Evolutionary conservation across 2,797 vertebrate species (phyloP).

Genomic region (Vireo griseus): DNA sequence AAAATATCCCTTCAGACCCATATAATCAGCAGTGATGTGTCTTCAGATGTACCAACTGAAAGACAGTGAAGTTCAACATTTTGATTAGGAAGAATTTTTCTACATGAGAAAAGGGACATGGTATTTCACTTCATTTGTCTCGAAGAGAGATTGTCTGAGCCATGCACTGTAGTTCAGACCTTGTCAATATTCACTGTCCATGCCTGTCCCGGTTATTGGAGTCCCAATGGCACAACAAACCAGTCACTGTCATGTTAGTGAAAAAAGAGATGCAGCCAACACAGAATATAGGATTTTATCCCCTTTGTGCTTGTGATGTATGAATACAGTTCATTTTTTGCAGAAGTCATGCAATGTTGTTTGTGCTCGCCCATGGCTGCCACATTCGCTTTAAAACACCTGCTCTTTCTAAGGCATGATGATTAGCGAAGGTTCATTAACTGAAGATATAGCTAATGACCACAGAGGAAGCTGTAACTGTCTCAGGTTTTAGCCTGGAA

Average conservation of each 20-base stretch:
- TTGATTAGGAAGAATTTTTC: background rate
- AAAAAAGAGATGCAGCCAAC: background rate
- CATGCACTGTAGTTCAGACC: background rate
- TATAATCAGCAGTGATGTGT: background rate
- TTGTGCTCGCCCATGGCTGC: fast-evolving
- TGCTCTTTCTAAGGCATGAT: background rate
- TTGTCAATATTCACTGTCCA: background rate
- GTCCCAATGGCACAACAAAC: background rate
- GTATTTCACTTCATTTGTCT: background rate
- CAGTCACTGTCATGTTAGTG: fast-evolving
- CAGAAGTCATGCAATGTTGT: background rate
- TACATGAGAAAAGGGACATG: background rate
- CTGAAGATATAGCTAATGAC: background rate
- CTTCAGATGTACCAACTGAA: background rate
- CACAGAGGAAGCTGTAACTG: background rate
- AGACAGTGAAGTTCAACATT: background rate
- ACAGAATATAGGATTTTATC: background rate
- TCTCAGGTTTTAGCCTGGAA: background rate
- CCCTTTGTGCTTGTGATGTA: background rate
- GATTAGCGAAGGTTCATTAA: background rate
- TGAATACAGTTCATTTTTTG: background rate
- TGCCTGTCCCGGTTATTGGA: background rate
- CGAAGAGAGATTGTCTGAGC: background rate
- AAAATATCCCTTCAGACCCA: background rate
- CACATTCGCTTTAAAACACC: background rate